These are phyloP conservation scores for Seriola rivoliana DNA, from an alignment of 2,113 vertebrate species.

Conservation along the genomic window DNA sequence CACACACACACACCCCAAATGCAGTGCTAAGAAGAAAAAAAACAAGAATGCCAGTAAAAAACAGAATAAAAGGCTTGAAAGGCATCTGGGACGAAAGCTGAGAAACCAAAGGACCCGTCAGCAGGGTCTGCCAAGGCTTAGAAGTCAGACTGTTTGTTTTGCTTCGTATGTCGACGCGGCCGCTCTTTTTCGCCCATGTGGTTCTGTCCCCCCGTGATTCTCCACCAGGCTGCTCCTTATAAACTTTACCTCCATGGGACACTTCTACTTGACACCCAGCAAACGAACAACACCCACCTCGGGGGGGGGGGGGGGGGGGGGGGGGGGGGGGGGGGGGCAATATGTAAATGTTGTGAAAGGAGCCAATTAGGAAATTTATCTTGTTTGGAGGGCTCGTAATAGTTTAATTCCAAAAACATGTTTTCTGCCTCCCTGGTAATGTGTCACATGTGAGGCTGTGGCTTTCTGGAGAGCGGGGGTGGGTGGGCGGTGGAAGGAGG, in stretches of 20 bases:
- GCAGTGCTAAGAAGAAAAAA: conserved; percentile 47
- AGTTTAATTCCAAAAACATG: conserved; percentile 86
- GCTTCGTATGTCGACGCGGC: conserved; percentile 68
- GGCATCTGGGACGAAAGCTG: conserved; percentile 80
- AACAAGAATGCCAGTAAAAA: conserved; percentile 69
- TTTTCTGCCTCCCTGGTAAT: conserved; percentile 78
- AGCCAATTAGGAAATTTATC: conserved; percentile 83
- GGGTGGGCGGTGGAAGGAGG: conserved; percentile 19
- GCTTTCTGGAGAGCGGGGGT: conserved; percentile 65
- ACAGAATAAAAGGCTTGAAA: conserved; percentile 75
- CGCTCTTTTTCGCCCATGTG: conserved; percentile 59
- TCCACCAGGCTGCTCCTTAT: conserved; percentile 30
- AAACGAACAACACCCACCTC: conserved; percentile 45
- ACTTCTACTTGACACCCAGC: conserved; percentile 47
- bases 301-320: background rate
- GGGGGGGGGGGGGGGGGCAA: conserved; percentile 28
- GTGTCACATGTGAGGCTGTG: conserved; percentile 80
- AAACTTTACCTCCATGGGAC: conserved; percentile 53
- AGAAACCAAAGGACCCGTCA: conserved; percentile 74
- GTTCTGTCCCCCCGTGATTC: conserved; percentile 45
- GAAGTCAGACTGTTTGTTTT: conserved; percentile 78
- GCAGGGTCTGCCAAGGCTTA: conserved; percentile 72
- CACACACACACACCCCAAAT: conserved; percentile 67
- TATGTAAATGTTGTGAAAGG: conserved; percentile 86
- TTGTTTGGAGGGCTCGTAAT: conserved; percentile 83